These are phyloP conservation scores for Disparrhopalites patrizii DNA, from an alignment of 2,888 invertebrate genomes.

Conservation along the genomic window DNA sequence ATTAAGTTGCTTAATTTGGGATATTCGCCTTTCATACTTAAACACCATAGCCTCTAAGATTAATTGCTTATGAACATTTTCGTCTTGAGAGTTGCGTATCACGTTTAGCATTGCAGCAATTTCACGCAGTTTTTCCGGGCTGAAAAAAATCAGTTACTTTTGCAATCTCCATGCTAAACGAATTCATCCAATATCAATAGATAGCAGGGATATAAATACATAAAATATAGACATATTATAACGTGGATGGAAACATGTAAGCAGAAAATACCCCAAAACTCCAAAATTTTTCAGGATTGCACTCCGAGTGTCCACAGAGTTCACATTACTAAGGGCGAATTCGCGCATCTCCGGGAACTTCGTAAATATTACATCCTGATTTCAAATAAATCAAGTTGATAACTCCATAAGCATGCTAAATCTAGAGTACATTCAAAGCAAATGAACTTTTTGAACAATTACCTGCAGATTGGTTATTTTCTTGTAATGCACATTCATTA, in stretches of 20 bases:
- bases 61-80: conserved; percentile 66
- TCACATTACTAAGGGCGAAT: conserved; percentile 90
- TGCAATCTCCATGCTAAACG: no score
- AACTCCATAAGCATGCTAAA: neutral
- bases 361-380: conserved; percentile 86
- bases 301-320: conserved; percentile 86
- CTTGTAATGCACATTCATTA: conserved; percentile 89
- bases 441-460: conserved; percentile 39
- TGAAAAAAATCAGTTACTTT: no score
- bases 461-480: conserved; percentile 86
- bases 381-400: conserved; percentile 48
- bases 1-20: conserved; percentile 90
- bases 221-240: no score
- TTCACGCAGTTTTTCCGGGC: conserved; percentile 72
- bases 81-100: conserved; percentile 70
- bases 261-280: conserved; percentile 62
- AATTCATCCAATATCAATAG: no score
- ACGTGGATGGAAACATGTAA: no score
- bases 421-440: no score
- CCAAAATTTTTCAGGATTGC: conserved; percentile 80
- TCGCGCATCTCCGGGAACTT: conserved; percentile 80
- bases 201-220: no score
- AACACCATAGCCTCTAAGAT: conserved; percentile 83
- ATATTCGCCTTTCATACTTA: conserved; percentile 80
- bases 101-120: conserved; percentile 84